A percentile compares a stretch with the other conserved stretches of the same genome.
Conservation (phyloP, 1,140 invertebrate genomes). For the Diabrotica undecimpunctata region DNA sequence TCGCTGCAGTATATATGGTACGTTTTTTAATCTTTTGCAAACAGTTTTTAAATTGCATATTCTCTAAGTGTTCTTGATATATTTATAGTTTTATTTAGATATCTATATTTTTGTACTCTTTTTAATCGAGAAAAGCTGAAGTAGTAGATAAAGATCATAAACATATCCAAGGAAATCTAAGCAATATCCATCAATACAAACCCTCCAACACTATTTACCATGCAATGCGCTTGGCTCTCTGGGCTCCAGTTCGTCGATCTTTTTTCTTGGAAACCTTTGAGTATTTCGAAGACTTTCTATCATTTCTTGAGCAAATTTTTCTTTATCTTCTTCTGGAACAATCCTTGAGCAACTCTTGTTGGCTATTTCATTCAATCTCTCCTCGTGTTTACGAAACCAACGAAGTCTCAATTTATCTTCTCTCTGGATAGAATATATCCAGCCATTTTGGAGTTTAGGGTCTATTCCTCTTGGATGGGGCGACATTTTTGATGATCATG, state of each 20-base stretch:
- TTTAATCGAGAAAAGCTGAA: too few species aligned
- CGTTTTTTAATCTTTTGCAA: too few species aligned
- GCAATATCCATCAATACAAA: too few species aligned
- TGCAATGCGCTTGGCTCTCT: slow-evolving; percentile 8
- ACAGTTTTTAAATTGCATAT: too few species aligned
- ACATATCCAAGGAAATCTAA: too few species aligned
- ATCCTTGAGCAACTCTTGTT: slow-evolving; percentile 27
- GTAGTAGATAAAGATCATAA: too few species aligned
- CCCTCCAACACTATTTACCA: too few species aligned
- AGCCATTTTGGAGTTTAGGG: slow-evolving; percentile 14
- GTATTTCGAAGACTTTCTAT: slow-evolving; percentile 30
- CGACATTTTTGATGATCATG: not conserved
- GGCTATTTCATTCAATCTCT: slow-evolving; percentile 32
- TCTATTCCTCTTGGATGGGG: slow-evolving; percentile 9
- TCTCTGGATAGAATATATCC: slow-evolving; percentile 32
- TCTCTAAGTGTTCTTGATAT: too few species aligned
- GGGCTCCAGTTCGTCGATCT: slow-evolving; percentile 17
- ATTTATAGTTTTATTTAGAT: too few species aligned
- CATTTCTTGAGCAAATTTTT: slow-evolving; percentile 30
- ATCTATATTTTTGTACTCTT: too few species aligned
- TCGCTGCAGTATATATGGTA: too few species aligned
- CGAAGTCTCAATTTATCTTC: slow-evolving; percentile 33
- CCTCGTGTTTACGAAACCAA: slow-evolving; percentile 40
- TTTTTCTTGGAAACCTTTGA: slow-evolving; percentile 23
- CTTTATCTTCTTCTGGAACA: slow-evolving; percentile 35